phyloP scores from a whole-genome alignment of 64 coral and sea anemone genomes.

The Pachyseris speciosa region DNA sequence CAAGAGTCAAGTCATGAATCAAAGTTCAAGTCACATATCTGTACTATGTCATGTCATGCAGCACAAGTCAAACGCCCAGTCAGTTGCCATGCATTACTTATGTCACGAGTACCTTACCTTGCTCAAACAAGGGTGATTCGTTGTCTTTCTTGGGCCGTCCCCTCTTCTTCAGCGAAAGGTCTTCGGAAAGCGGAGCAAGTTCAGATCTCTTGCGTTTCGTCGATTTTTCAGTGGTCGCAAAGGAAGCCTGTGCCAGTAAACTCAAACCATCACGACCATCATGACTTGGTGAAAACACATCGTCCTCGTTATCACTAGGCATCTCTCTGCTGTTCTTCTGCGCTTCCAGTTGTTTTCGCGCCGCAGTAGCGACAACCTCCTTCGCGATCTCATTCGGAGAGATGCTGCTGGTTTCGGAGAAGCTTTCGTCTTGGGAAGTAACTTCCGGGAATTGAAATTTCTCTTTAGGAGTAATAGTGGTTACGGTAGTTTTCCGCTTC shows the following conservation, averaged over 20 bases:
- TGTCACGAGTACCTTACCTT: conserved; percentile 23
- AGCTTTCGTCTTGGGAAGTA: conserved; percentile 7
- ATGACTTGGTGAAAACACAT: conserved; percentile 34
- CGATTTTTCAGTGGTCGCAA: conserved; percentile 33
- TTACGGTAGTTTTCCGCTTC: conserved; percentile 15
- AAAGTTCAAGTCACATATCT: no score
- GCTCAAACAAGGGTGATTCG: neutral
- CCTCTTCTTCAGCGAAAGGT: neutral
- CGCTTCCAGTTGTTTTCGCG: conserved; percentile 51
- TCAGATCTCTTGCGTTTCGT: conserved; percentile 27
- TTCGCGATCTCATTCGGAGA: conserved; percentile 48
- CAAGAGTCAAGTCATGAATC: no score
- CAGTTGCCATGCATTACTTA: no score
- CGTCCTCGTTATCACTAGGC: conserved; percentile 54
- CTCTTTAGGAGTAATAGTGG: neutral
- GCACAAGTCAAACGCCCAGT: neutral
- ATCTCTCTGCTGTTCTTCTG: conserved; percentile 5
- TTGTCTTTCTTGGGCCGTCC: conserved; percentile 51
- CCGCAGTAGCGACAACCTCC: conserved; percentile 16
- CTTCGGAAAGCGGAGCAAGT: conserved; percentile 14
- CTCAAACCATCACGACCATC: conserved; percentile 39
- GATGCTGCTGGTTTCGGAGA: conserved; percentile 4
- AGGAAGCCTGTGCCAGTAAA: conserved; percentile 57
- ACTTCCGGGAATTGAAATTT: conserved; percentile 54
- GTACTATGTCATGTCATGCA: no score